A percentile compares a stretch with the other conserved stretches of the same genome.
Evolutionary conservation across 1,140 invertebrate genomes (phyloP).

Genomic region (Dendroctonus valens): DNA sequence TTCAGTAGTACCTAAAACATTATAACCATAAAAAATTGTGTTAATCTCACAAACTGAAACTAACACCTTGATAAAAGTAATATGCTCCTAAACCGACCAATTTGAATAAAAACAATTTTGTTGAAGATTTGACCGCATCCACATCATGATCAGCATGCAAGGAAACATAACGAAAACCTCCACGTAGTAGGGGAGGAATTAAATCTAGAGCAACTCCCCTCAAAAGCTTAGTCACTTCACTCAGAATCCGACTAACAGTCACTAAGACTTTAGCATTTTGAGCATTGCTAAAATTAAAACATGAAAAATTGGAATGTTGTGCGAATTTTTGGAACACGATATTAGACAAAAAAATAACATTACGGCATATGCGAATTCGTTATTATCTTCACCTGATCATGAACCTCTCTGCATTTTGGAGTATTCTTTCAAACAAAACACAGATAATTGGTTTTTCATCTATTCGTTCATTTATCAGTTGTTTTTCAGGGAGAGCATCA

Average conservation of each 20-base stretch:
- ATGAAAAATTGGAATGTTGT: not conserved
- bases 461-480: slow-evolving; percentile 28
- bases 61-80: slow-evolving; percentile 31
- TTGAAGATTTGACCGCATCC: slow-evolving; percentile 33
- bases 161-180: slow-evolving; percentile 31
- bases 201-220: slow-evolving; percentile 26
- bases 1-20: slow-evolving; percentile 25
- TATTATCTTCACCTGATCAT: not conserved
- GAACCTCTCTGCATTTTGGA: slow-evolving; percentile 31
- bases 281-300: slow-evolving; percentile 28
- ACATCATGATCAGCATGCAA: slow-evolving; percentile 34
- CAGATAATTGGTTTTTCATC: slow-evolving; percentile 28
- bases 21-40: not conserved
- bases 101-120: slow-evolving; percentile 33
- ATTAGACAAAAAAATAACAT: not conserved
- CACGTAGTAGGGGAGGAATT: slow-evolving; percentile 25
- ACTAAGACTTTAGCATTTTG: slow-evolving; percentile 28
- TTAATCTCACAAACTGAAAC: slow-evolving; percentile 4
- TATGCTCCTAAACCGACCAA: slow-evolving; percentile 31
- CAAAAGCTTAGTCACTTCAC: slow-evolving; percentile 27
- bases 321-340: not conserved
- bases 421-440: slow-evolving; percentile 30
- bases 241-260: slow-evolving; percentile 28
- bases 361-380: not conserved
- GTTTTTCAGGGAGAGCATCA: slow-evolving; percentile 30